Percentiles rank a stretch among this genome's conserved stretches.
phyloP scores from a whole-genome alignment of 2,797 vertebrate species.

The Ambastaia sidthimunki region DNA sequence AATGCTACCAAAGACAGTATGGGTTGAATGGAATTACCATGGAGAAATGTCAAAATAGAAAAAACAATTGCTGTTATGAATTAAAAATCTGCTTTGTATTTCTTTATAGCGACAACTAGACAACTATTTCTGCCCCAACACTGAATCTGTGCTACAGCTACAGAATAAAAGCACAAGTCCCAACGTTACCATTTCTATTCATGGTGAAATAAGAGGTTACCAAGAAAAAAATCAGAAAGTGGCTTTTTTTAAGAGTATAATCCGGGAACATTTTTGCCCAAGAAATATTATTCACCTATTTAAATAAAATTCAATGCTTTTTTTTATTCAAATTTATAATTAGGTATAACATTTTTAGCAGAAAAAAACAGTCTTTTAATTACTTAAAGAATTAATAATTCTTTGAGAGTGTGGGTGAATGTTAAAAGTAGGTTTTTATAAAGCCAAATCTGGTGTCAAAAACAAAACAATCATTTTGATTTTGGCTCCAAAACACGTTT shows the following conservation, averaged over 20 bases:
- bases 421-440: constrained; percentile 5
- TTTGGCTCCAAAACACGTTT: constrained; percentile 51
- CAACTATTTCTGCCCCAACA: constrained; percentile 21
- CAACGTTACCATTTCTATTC: neutral
- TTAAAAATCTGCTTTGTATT: constrained; percentile 50
- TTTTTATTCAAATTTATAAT: neutral
- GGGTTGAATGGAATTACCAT: constrained; percentile 36
- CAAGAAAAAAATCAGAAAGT: neutral
- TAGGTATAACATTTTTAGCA: constrained; percentile 13
- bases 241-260: neutral
- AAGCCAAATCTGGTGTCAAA: constrained; percentile 24
- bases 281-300: neutral
- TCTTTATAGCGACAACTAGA: constrained; percentile 31
- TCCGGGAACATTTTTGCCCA: neutral
- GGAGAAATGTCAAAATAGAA: constrained; percentile 34
- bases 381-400: neutral
- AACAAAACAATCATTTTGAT: constrained; percentile 53
- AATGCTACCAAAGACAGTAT: constrained; percentile 26
- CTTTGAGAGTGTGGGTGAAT: constrained; percentile 2
- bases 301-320: neutral
- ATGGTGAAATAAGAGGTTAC: neutral
- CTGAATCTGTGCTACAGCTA: constrained; percentile 6
- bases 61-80: constrained; percentile 49
- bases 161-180: neutral
- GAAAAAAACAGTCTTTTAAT: constrained; percentile 12